phyloP scores from a whole-genome alignment of 2,113 vertebrate species.

The Pterocles orientalis region DNA sequence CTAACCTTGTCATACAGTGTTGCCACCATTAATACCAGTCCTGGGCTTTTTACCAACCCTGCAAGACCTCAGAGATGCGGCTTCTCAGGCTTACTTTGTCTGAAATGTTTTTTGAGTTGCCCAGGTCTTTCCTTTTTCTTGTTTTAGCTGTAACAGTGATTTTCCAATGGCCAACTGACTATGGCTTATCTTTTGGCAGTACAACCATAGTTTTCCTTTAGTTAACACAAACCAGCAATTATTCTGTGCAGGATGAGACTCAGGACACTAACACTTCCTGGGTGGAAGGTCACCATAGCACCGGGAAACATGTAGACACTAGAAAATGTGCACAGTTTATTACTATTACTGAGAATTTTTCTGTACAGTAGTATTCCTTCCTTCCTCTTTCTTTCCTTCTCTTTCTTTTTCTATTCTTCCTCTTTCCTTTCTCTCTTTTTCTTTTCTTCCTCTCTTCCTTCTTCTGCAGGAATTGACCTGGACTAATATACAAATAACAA shows the following conservation, averaged over 20 bases:
- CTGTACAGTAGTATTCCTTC: background rate
- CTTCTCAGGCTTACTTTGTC: background rate
- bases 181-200: background rate
- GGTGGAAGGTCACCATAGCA: background rate
- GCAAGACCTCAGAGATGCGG: background rate
- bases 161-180: background rate
- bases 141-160: background rate
- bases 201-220: background rate
- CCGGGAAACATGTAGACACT: background rate
- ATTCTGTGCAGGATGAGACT: background rate
- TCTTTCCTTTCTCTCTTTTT: background rate
- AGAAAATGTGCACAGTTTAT: background rate
- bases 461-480: background rate
- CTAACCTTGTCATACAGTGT: background rate
- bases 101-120: background rate
- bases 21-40: background rate
- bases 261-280: background rate
- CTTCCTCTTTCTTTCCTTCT: too few relatives aligned
- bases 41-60: background rate
- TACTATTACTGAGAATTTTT: background rate
- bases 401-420: too few relatives aligned
- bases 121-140: background rate
- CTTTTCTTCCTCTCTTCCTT: background rate
- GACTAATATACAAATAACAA: background rate
- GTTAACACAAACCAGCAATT: background rate